Percentiles rank a stretch among this genome's conserved stretches.
Evolutionary conservation across 2,113 vertebrate species (phyloP).

Genomic region (Alosa alosa): DNA sequence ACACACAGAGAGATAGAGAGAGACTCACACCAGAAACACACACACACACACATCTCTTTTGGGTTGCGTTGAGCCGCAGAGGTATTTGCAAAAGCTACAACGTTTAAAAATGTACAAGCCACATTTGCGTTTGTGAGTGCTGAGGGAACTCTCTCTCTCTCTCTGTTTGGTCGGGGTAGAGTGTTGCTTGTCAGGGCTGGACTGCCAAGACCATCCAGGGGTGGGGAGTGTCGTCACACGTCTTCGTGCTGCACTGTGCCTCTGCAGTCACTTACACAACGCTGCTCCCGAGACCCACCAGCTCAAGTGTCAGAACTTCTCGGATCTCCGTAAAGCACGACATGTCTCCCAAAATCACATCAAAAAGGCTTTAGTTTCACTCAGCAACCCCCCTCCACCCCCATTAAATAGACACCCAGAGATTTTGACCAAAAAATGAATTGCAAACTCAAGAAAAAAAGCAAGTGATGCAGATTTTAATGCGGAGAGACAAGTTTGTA

Average conservation of each 20-base stretch:
- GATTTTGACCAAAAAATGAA: background rate
- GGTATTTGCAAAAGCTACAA: background rate
- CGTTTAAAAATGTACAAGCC: constrained; percentile 7
- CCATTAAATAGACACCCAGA: background rate
- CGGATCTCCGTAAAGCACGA: background rate
- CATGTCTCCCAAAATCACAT: constrained; percentile 6
- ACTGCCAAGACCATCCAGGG: background rate
- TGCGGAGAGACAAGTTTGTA: background rate
- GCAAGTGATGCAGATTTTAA: background rate
- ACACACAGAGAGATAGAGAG: background rate
- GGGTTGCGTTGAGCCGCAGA: background rate
- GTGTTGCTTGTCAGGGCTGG: background rate
- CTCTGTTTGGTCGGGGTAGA: background rate
- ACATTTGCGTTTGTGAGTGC: background rate
- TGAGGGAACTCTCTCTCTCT: background rate
- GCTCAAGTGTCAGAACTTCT: constrained; percentile 4
- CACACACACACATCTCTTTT: background rate
- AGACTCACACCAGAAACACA: background rate
- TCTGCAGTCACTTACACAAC: constrained; percentile 1
- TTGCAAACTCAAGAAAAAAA: background rate
- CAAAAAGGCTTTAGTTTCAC: background rate
- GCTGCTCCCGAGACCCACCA: background rate
- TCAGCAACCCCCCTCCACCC: background rate
- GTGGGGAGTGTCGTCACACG: background rate
- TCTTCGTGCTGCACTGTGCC: background rate